Evolutionary conservation across 2,888 invertebrate species (phyloP).

Genomic region (Bombylius major): DNA sequence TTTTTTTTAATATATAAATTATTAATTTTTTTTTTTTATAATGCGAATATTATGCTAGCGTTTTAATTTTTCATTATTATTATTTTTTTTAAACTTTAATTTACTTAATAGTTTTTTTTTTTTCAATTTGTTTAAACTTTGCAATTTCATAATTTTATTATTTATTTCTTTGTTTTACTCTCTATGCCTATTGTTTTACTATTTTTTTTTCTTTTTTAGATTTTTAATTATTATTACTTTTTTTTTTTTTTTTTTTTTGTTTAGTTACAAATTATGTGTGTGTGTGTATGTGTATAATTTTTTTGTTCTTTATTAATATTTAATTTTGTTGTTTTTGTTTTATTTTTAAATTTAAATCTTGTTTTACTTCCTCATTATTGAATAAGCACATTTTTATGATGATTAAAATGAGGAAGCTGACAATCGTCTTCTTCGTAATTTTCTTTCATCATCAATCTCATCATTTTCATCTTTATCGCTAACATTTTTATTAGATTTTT

Average conservation of each 20-base stretch:
- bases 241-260: neutral
- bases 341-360: neutral
- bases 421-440: conserved; percentile 12
- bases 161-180: neutral
- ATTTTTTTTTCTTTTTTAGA: neutral
- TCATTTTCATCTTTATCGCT: neutral
- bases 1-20: neutral
- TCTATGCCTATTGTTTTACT: too few relatives aligned
- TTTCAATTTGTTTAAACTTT: neutral
- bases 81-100: neutral
- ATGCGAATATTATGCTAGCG: neutral
- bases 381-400: neutral
- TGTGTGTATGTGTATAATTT: neutral
- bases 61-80: too few relatives aligned
- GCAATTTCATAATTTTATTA: neutral
- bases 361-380: neutral
- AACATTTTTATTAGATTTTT: neutral
- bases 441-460: conserved; percentile 8
- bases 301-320: too few relatives aligned
- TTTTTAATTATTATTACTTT: neutral
- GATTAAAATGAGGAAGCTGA: conserved; percentile 21
- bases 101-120: neutral
- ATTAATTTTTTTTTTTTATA: too few relatives aligned
- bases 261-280: neutral
- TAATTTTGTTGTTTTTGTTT: neutral